phyloP scores from a whole-genome alignment of 1,140 invertebrate genomes.

The Brachionus asplanchnoidis region DNA sequence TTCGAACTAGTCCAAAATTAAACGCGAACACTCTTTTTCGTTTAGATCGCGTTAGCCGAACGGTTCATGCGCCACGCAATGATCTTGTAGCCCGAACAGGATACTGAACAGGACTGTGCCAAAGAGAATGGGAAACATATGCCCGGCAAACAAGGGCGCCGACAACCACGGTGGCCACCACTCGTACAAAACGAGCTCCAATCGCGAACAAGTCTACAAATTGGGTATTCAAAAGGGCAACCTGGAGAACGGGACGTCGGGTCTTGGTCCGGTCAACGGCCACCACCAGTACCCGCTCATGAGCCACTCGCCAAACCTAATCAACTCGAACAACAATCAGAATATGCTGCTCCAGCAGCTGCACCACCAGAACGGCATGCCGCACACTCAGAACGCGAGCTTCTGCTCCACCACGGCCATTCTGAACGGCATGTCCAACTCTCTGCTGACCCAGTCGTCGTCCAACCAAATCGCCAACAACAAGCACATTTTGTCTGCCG shows the following conservation, averaged over 20 bases:
- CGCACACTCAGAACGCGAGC: background rate
- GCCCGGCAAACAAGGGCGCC: constrained; percentile 33
- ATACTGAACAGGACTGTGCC: background rate
- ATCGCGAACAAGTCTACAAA: constrained; percentile 23
- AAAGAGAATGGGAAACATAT: constrained; percentile 37
- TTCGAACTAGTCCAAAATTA: background rate
- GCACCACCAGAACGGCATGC: constrained; percentile 21
- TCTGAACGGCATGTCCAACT: constrained; percentile 15
- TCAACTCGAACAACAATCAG: background rate
- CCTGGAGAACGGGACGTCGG: background rate
- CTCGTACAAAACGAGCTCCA: background rate
- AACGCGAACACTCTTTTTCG: background rate
- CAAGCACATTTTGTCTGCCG: background rate
- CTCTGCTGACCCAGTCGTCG: background rate
- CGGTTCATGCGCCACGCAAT: background rate
- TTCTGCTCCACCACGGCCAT: constrained; percentile 28
- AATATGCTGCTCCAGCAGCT: background rate
- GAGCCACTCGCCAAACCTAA: background rate
- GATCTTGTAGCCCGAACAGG: background rate
- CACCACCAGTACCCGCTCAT: constrained; percentile 24
- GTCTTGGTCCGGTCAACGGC: background rate
- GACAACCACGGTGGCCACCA: background rate
- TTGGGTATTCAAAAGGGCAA: constrained; percentile 19
- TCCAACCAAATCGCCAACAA: background rate
- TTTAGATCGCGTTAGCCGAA: background rate